A percentile compares a stretch with the other conserved stretches of the same genome.
phyloP scores from a whole-genome alignment of 2,113 vertebrate species.

The Neolamprologus ventralis region DNA sequence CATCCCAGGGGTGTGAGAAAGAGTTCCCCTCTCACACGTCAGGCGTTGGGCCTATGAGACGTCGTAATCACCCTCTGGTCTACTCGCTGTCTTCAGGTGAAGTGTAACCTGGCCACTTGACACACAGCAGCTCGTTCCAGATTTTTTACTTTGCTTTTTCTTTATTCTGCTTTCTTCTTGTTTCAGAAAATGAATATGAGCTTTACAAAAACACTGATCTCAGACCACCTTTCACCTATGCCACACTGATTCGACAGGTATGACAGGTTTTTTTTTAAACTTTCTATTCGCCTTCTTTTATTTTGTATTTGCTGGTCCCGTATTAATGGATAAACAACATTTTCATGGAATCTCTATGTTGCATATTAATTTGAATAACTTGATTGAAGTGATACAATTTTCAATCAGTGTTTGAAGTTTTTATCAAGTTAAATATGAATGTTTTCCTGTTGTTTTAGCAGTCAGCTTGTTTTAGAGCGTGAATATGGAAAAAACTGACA shows the following conservation, averaged over 20 bases:
- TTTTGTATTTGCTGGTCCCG: neutral
- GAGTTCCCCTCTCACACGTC: slow-evolving; percentile 74
- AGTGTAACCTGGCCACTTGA: neutral
- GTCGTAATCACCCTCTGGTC: slow-evolving; percentile 79
- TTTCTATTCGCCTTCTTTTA: neutral
- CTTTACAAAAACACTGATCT: slow-evolving; percentile 95
- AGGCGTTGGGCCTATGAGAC: slow-evolving; percentile 76
- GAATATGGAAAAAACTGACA: neutral
- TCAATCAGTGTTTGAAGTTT: neutral
- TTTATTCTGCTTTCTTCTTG: neutral
- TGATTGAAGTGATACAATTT: neutral
- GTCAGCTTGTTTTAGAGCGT: neutral
- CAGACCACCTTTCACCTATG: slow-evolving; percentile 96
- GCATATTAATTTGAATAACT: neutral
- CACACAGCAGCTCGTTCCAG: neutral
- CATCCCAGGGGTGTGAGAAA: slow-evolving; percentile 73
- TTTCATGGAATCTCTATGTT: neutral
- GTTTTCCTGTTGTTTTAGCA: neutral
- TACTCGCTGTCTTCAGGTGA: slow-evolving; percentile 83
- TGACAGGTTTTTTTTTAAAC: neutral
- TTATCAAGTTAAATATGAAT: neutral
- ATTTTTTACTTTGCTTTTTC: neutral
- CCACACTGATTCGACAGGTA: slow-evolving; percentile 97
- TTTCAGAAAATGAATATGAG: slow-evolving; percentile 87
- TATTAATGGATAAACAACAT: neutral